phyloP scores from a whole-genome alignment of 2,113 vertebrate genomes.

The Pyxicephalus adspersus region DNA sequence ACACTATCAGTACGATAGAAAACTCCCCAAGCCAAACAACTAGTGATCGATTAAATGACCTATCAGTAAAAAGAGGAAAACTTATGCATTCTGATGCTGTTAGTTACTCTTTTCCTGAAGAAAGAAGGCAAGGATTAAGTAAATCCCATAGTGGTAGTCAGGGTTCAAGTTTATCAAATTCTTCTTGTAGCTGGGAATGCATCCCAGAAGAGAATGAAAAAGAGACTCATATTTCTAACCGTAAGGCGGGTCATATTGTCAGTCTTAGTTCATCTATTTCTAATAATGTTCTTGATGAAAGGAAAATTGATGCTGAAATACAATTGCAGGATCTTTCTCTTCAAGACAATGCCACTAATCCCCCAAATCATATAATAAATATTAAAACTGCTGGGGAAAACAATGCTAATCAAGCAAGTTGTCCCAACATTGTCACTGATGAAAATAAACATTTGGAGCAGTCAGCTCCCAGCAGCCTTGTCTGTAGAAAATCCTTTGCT shows the following conservation, averaged over 20 bases:
- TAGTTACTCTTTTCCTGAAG: slow-evolving; percentile 48
- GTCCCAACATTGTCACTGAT: background rate
- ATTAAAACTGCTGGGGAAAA: background rate
- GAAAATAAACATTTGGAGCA: background rate
- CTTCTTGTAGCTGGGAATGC: slow-evolving; percentile 71
- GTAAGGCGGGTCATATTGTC: background rate
- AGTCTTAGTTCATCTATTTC: slow-evolving; percentile 57
- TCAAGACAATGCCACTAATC: background rate
- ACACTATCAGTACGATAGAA: slow-evolving; percentile 63
- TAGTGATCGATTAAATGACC: background rate
- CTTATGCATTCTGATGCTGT: background rate
- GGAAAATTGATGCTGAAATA: background rate
- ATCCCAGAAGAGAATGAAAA: background rate
- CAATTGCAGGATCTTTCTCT: slow-evolving; percentile 25
- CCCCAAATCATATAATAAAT: accelerated
- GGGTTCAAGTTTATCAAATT: slow-evolving; percentile 70
- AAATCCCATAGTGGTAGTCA: slow-evolving; percentile 59
- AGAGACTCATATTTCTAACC: background rate
- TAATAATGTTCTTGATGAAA: slow-evolving; percentile 17
- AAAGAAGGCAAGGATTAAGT: slow-evolving; percentile 25
- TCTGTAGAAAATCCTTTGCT: background rate
- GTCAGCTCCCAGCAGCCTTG: background rate
- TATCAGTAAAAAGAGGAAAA: slow-evolving; percentile 37
- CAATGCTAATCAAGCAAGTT: background rate
- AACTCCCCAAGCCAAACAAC: slow-evolving; percentile 4